These are phyloP conservation scores for Drosophila paucipuncta DNA, from an alignment of 2,888 invertebrate genomes.

Conservation along the genomic window DNA sequence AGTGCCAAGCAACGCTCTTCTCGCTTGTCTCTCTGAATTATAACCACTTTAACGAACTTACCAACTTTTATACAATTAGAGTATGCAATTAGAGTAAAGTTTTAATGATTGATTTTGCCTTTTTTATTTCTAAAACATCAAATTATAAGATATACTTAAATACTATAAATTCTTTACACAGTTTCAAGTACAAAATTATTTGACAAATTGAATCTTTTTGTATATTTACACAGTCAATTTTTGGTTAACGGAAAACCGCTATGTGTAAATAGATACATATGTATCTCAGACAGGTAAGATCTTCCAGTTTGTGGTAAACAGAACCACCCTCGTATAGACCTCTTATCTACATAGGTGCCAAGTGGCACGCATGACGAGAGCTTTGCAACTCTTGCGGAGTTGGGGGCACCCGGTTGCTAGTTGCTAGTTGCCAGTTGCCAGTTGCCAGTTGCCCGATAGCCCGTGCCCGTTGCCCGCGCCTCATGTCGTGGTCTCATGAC, in stretches of 20 bases:
- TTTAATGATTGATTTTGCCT: background rate
- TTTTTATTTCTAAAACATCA: background rate
- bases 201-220: background rate
- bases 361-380: conserved; percentile 80
- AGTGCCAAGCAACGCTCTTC: background rate
- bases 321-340: conserved; percentile 39
- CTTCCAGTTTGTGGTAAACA: background rate
- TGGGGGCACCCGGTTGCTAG: conserved; percentile 11
- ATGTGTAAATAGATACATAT: background rate
- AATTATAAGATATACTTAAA: background rate
- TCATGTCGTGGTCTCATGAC: conserved; percentile 65
- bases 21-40: background rate
- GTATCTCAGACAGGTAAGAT: background rate
- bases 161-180: background rate
- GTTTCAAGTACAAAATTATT: background rate
- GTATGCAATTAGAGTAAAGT: background rate
- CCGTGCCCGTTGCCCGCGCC: conserved; percentile 21
- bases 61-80: background rate
- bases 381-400: conserved; percentile 60
- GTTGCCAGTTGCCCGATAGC: conserved; percentile 16
- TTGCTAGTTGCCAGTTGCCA: conserved; percentile 14
- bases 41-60: background rate
- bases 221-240: background rate
- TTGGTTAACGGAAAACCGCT: background rate
- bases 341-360: conserved; percentile 73